Evolutionary conservation across 2,113 vertebrate species (phyloP), one percentile per base, ranked within the genome.

Genomic region (Laticauda colubrina): DNA sequence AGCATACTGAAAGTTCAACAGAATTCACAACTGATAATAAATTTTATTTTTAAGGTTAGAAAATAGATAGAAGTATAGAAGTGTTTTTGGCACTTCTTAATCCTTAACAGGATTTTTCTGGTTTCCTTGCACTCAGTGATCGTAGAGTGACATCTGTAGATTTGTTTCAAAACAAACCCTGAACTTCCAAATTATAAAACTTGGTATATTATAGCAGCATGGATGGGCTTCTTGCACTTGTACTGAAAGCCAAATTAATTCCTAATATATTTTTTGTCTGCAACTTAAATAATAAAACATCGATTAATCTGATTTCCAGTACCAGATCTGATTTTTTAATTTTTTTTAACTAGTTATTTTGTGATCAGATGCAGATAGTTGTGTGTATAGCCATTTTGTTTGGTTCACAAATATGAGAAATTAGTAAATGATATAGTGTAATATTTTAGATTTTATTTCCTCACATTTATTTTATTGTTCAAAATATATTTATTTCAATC

Each of bases 191-290:
- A 29, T 57, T 6, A 20, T n/a, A 92, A 93, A 89, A 26, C 87
- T 94, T 93, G 87, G 51, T 51, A 91, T 61, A 61, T 61, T 61
- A 61, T 86, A 89, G 69, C 89, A 92, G 14, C 92, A 93, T 94
- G 15, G 45, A 89, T 61, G 1, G n/a, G n/a, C 55, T 91, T 24
- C 34, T 43, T 94, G 34, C 43, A 75, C 1, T 23, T 95, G 29
- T 48, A 81, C 1, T 21, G 54, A 15, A 51, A 93, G 75, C 0
- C 54, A 92, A 85, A 90, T 81, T 5, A 91, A 85, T 94, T 61
- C 87, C 94, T 89, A 55, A 29, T 51, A 10, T 15, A 90, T 92
- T 24, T 92, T 51, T 93, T 20, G 55, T 34, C 93, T 91, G 87
- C 56, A 81, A 93, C 53, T 48, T n/a, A 59, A 94, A 24, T 92